Percentiles rank a stretch among this genome's conserved stretches.
These are phyloP conservation scores for Gila orcuttii DNA, from an alignment of 2,113 vertebrate genomes.

Conservation along the genomic window DNA sequence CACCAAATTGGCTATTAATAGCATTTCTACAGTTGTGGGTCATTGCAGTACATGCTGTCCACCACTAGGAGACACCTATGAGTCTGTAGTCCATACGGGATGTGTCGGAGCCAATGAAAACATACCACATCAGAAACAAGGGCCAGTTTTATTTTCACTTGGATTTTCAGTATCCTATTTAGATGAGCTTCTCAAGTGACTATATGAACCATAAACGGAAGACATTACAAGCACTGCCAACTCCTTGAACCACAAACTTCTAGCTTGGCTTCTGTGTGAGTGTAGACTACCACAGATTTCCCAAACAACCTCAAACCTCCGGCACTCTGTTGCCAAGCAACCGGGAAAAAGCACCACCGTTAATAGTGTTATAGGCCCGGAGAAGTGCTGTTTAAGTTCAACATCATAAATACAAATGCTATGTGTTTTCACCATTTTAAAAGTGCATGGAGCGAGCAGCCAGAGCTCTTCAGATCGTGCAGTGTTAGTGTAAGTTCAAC, in stretches of 20 bases:
- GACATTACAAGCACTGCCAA: conserved; percentile 17
- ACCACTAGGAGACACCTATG: conserved; percentile 29
- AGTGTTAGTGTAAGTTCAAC: conserved; percentile 28
- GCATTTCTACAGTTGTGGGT: not conserved
- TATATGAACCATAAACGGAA: conserved; percentile 32
- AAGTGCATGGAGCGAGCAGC: not conserved
- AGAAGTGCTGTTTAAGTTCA: conserved; percentile 9
- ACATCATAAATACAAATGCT: conserved; percentile 11
- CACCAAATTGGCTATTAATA: not conserved
- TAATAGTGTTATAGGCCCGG: not conserved
- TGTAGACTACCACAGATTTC: conserved; percentile 45
- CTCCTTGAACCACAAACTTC: conserved; percentile 31
- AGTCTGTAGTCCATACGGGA: not conserved
- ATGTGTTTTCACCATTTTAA: conserved; percentile 5
- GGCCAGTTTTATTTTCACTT: conserved; percentile 5
- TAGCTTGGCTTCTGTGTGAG: not conserved
- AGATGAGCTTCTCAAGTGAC: conserved; percentile 21
- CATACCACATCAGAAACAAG: conserved; percentile 17
- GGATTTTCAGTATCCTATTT: conserved; percentile 20
- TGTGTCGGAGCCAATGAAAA: conserved; percentile 13
- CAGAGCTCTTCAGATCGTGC: not conserved
- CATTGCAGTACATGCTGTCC: not conserved
- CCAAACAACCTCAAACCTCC: conserved; percentile 34
- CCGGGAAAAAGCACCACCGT: conserved; percentile 2
- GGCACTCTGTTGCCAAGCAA: conserved; percentile 43